A percentile compares a stretch with the other conserved stretches of the same genome.
Evolutionary conservation across 2,888 invertebrate genomes (phyloP).

Genomic region (Aproaerema taeniolella): DNA sequence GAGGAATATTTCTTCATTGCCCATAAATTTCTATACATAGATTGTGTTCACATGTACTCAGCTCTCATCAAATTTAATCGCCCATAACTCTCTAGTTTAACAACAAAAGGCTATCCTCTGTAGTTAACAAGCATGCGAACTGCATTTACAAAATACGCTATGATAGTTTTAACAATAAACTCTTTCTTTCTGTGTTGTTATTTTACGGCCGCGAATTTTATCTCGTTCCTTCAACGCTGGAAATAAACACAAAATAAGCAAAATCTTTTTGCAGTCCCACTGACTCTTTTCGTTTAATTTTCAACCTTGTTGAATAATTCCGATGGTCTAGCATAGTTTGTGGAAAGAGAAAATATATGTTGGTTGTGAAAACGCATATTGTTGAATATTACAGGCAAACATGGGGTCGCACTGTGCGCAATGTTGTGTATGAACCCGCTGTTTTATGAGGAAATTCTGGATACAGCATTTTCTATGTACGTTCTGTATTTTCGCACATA

Average conservation of each 20-base stretch:
- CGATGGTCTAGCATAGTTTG: constrained; percentile 8
- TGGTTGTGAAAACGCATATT: constrained; percentile 40
- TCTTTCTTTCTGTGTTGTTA: constrained; percentile 46
- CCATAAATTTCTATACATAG: background rate
- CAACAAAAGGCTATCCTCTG: constrained; percentile 33
- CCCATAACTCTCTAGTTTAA: constrained; percentile 30
- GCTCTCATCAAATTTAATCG: constrained; percentile 38
- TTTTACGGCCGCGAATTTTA: constrained; percentile 59
- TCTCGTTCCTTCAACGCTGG: constrained; percentile 51
- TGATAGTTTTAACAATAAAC: constrained; percentile 51
- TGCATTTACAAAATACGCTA: constrained; percentile 30
- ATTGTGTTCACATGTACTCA: constrained; percentile 21
- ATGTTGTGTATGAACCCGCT: constrained; percentile 48
- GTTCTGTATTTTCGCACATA: too few species aligned
- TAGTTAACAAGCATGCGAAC: constrained; percentile 39
- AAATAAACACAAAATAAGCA: constrained; percentile 42
- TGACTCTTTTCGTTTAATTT: constrained; percentile 42
- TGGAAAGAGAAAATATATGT: constrained; percentile 22
- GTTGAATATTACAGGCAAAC: constrained; percentile 55
- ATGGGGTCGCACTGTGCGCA: constrained; percentile 50
- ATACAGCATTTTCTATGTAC: constrained; percentile 35
- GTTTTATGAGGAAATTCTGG: constrained; percentile 48
- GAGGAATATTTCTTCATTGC: too few species aligned
- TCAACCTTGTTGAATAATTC: constrained; percentile 33
- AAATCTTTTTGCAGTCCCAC: background rate